A percentile compares a stretch with the other conserved stretches of the same genome.
Evolutionary conservation across 30 jellyfish, hydroid and myxozoan species (phyloP).

Genomic region (Cassiopea xamachana): DNA sequence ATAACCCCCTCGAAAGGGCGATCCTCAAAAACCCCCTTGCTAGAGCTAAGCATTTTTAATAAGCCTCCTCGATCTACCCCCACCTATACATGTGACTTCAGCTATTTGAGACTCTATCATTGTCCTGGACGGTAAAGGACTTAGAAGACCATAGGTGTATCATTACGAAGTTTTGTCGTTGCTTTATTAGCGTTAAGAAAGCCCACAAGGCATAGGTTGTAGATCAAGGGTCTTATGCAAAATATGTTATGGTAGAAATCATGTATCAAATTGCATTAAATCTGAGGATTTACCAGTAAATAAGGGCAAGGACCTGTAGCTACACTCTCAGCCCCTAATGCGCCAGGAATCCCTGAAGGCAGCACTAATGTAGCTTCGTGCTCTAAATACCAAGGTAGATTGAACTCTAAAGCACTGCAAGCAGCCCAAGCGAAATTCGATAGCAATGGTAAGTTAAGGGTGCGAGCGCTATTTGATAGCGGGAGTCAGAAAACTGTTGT

Average conservation of each 20-base stretch:
- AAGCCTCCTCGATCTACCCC: too few relatives aligned
- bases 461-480: background rate
- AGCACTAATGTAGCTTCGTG: background rate
- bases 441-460: background rate
- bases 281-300: background rate
- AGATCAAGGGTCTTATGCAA: background rate
- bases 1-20: too few relatives aligned
- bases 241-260: background rate
- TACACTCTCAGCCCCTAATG: background rate
- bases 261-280: background rate
- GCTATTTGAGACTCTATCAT: too few relatives aligned
- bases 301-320: background rate
- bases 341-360: slow-evolving; percentile 1
- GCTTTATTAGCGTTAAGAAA: background rate
- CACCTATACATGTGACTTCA: too few relatives aligned
- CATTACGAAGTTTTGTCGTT: background rate
- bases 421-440: slow-evolving; percentile 1
- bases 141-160: background rate
- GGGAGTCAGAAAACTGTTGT: slow-evolving; percentile 10
- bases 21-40: too few relatives aligned
- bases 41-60: too few relatives aligned
- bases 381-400: background rate
- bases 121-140: background rate
- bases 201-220: slow-evolving; percentile 2
- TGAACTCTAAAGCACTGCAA: background rate